phyloP scores from a whole-genome alignment of 2,113 vertebrate genomes.

The Hyperoodon ampullatus region DNA sequence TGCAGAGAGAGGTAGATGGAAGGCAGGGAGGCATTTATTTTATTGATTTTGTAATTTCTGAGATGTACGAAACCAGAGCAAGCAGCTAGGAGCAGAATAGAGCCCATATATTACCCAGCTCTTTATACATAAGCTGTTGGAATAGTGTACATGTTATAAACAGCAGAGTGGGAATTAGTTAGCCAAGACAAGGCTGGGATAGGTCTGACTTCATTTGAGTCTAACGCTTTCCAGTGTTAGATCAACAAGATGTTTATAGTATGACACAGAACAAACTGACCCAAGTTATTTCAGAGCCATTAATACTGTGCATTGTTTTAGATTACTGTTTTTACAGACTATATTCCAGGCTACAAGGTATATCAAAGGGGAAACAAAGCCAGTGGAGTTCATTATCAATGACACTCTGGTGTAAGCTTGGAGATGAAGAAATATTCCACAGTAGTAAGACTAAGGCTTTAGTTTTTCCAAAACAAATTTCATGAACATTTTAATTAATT shows the following conservation, averaged over 20 bases:
- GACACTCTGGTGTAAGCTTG: background rate
- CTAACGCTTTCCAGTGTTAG: constrained; percentile 67
- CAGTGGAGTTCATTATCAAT: background rate
- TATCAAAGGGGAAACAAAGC: background rate
- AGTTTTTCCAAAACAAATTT: background rate
- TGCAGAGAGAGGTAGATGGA: background rate
- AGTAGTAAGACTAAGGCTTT: background rate
- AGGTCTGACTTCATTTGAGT: constrained; percentile 66
- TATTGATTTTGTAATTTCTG: constrained; percentile 79
- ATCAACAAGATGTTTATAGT: constrained; percentile 50
- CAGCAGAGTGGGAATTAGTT: constrained; percentile 69
- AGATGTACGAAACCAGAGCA: constrained; percentile 76
- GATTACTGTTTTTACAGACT: constrained; percentile 61
- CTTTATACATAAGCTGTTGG: constrained; percentile 78
- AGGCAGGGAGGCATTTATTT: constrained; percentile 49
- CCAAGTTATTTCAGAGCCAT: constrained; percentile 40
- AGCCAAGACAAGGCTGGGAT: constrained; percentile 63
- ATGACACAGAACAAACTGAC: constrained; percentile 60
- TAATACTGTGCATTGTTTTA: constrained; percentile 30
- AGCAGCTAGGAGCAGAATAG: constrained; percentile 72
- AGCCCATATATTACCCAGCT: constrained; percentile 74
- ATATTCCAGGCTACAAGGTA: background rate
- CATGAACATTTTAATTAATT: background rate
- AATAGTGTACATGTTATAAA: constrained; percentile 59
- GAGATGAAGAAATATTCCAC: background rate